These are phyloP conservation scores for Sclerodermus sp. DNA, from an alignment of 2,888 invertebrate genomes.

Conservation along the genomic window DNA sequence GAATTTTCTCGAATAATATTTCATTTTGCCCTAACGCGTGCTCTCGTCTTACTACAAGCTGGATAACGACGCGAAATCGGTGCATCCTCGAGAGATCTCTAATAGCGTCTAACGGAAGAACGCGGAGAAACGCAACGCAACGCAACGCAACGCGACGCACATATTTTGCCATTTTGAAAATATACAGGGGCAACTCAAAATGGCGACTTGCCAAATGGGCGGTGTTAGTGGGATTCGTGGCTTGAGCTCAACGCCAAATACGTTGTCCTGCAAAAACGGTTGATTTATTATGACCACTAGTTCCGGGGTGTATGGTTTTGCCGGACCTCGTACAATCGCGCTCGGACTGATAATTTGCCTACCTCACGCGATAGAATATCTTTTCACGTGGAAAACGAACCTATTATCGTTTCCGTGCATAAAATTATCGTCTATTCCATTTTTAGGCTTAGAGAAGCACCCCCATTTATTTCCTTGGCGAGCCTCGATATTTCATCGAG, in stretches of 20 bases:
- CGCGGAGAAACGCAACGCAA: slow-evolving; percentile 32
- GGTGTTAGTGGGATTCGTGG: slow-evolving; percentile 44
- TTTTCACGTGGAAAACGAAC: not conserved
- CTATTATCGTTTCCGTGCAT: no score
- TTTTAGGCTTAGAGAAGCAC: no score
- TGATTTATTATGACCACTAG: slow-evolving; percentile 43
- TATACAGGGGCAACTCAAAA: slow-evolving; percentile 29
- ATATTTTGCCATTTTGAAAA: slow-evolving; percentile 40
- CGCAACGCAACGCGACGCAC: slow-evolving; percentile 32
- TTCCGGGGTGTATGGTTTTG: slow-evolving; percentile 36
- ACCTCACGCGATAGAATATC: slow-evolving; percentile 3
- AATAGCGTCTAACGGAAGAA: no score
- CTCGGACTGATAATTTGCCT: slow-evolving; percentile 32
- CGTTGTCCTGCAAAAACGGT: slow-evolving; percentile 42
- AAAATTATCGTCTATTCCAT: no score
- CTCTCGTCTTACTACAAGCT: no score
- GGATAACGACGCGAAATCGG: no score
- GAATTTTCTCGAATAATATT: no score
- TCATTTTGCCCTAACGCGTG: no score
- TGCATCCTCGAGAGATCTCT: no score
- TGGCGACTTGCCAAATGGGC: slow-evolving; percentile 44
- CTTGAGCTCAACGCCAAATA: slow-evolving; percentile 40
- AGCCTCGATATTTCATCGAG: no score
- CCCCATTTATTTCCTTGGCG: no score
- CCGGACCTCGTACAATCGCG: slow-evolving; percentile 29